Evolutionary conservation across 2,113 vertebrate species (phyloP), one percentile per base, ranked within the genome.

Genomic region (Psittacula cyanocephala): DNA sequence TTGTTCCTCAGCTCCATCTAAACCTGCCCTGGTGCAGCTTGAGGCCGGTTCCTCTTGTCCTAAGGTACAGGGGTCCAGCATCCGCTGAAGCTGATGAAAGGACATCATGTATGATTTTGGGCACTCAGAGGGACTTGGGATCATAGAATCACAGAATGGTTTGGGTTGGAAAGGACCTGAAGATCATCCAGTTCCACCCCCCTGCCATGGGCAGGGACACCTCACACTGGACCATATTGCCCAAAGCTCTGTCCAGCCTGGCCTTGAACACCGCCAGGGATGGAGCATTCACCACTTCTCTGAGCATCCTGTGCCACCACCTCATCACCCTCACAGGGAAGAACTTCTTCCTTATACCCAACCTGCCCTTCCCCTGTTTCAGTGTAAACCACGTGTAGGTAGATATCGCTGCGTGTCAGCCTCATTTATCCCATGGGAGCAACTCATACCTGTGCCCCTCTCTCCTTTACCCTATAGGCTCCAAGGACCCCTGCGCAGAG

Each of bases 401-500:
- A 4, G 17, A n/a, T 37, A 25, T 1, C 0, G 0, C 7, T 22
- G 20, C 5, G 8, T 1, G 2, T 19, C 0, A 0, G 11, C 47
- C 10, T 72, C 7, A 11, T 39, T 76, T 4, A 4, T 43, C 53
- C 22, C 6, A 0, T 0, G 4, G 22, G 13, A 20, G 13, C 28
- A 17, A 23, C 74, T 62, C 62, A 28, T 3, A 0, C 24, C 83
- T 5, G 33, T 3, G 5, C 35, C 3, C 1, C 28, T 18, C 3
- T 57, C 39, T 24, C 10, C 20, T 33, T 28, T 39, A 8, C 12
- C 64, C 76, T 43, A 1, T 97, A 99, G 99, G 98, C 86, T 98
- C 98, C 93, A 99, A 98, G 95, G 99, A 99, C 95, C 99, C 99
- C 28, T 99, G 99, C 24, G 67, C 97, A 0, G 98, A 99, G 12